Evolutionary conservation across 64 coral and sea anemone species (phyloP).

Genomic region (Porites lutea): DNA sequence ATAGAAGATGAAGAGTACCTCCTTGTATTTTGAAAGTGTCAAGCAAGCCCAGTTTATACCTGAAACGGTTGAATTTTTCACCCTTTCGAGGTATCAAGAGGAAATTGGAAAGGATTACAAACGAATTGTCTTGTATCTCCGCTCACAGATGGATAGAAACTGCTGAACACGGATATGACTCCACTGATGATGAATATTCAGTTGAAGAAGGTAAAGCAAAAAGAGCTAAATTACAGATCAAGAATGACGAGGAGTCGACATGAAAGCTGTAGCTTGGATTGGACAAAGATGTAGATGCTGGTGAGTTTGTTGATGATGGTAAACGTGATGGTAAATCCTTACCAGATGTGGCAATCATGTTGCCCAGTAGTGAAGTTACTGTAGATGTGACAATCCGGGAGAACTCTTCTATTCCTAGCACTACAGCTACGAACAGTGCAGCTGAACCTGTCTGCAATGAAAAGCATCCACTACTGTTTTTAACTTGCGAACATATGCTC

Average conservation of each 20-base stretch:
- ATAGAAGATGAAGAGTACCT: conserved; percentile 35
- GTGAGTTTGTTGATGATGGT: not conserved
- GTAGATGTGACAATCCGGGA: not conserved
- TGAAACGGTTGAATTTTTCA: conserved; percentile 42
- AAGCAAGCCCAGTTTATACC: conserved; percentile 46
- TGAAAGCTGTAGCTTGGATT: conserved; percentile 6
- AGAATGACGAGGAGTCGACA: conserved; percentile 6
- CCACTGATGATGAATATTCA: conserved; percentile 55
- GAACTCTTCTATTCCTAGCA: not conserved
- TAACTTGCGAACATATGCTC: conserved; percentile 80
- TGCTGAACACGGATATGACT: conserved; percentile 17
- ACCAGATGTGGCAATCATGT: not conserved
- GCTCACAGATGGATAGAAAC: not conserved
- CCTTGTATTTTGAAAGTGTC: conserved; percentile 48
- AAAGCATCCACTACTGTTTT: conserved; percentile 36
- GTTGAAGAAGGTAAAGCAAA: conserved; percentile 64
- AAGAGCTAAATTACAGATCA: conserved; percentile 23
- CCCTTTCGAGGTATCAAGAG: conserved; percentile 29
- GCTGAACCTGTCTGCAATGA: conserved; percentile 55
- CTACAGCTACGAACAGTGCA: conserved; percentile 76
- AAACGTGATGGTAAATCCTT: conserved; percentile 9
- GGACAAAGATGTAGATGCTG: conserved; percentile 5
- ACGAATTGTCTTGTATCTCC: conserved; percentile 49
- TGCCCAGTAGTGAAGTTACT: no score
- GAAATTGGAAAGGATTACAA: conserved; percentile 64